These are phyloP conservation scores for Aspidapion aeneum DNA, from an alignment of 2,888 invertebrate species.

Conservation along the genomic window DNA sequence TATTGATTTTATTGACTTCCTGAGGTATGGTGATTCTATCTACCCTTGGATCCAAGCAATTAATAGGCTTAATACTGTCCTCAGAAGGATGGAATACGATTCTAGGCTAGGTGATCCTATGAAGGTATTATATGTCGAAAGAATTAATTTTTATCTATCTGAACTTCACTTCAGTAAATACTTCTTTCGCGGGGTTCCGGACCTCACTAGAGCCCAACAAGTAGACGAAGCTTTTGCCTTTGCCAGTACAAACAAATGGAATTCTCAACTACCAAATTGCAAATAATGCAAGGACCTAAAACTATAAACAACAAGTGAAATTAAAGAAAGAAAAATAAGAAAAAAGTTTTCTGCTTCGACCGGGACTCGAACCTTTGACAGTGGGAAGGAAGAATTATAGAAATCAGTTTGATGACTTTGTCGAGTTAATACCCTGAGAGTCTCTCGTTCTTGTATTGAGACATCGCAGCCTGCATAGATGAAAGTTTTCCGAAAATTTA, in stretches of 20 bases:
- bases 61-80: conserved; percentile 24
- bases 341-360: too few relatives aligned
- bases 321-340: too few relatives aligned
- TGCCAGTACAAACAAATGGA: conserved; percentile 52
- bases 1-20: conserved; percentile 63
- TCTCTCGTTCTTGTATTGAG: too few relatives aligned
- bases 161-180: too few relatives aligned
- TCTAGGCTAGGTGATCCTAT: conserved; percentile 20
- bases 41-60: conserved; percentile 69
- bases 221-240: conserved; percentile 70
- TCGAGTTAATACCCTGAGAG: too few relatives aligned
- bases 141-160: conserved; percentile 16
- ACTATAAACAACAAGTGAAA: too few relatives aligned
- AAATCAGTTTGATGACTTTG: too few relatives aligned
- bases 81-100: conserved; percentile 23
- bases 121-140: conserved; percentile 19
- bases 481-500: conserved; percentile 60
- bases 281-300: too few relatives aligned
- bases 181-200: conserved; percentile 52
- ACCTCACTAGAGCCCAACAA: conserved; percentile 68
- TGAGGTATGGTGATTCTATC: conserved; percentile 63
- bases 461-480: too few relatives aligned
- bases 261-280: too few relatives aligned
- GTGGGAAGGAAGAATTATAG: too few relatives aligned
- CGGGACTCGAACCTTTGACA: too few relatives aligned